These are phyloP conservation scores for Bombylius discolor DNA, from an alignment of 2,888 invertebrate species.

Conservation along the genomic window DNA sequence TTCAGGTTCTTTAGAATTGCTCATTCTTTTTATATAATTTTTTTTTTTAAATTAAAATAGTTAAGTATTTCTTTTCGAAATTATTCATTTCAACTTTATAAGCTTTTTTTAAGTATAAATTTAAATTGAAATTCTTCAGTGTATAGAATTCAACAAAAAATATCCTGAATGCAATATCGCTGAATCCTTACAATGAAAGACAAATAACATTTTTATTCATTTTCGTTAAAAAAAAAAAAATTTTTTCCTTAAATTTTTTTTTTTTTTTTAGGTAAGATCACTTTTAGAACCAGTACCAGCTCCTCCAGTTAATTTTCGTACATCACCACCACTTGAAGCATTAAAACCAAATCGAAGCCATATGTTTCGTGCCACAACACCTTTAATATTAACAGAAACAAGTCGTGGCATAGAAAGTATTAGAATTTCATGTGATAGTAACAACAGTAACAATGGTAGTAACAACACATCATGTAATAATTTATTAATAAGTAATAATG, in stretches of 20 bases:
- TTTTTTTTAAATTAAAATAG: too few species aligned
- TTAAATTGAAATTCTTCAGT: too few species aligned
- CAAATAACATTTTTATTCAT: too few species aligned
- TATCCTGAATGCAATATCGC: too few species aligned
- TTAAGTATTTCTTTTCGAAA: too few species aligned
- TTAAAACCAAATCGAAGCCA: constrained; percentile 53
- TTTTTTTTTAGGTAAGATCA: constrained; percentile 43
- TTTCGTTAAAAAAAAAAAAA: too few species aligned
- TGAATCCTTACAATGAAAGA: too few species aligned
- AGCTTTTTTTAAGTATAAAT: too few species aligned
- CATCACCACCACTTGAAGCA: constrained; percentile 81
- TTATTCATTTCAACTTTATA: too few species aligned
- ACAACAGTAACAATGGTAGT: constrained; percentile 26
- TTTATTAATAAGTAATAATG: neutral
- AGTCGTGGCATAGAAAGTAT: constrained; percentile 39
- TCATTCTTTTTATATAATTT: too few species aligned
- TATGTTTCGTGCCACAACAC: constrained; percentile 36
- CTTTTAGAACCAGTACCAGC: constrained; percentile 54
- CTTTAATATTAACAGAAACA: constrained; percentile 37
- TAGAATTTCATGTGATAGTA: constrained; percentile 38
- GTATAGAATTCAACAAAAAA: too few species aligned
- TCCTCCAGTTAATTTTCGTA: constrained; percentile 80
- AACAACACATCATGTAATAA: neutral
- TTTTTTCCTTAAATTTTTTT: neutral
- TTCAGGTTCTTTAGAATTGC: too few species aligned